Conservation (phyloP, 1,140 invertebrate genomes). For the Aphaenogaster rudis region DNA sequence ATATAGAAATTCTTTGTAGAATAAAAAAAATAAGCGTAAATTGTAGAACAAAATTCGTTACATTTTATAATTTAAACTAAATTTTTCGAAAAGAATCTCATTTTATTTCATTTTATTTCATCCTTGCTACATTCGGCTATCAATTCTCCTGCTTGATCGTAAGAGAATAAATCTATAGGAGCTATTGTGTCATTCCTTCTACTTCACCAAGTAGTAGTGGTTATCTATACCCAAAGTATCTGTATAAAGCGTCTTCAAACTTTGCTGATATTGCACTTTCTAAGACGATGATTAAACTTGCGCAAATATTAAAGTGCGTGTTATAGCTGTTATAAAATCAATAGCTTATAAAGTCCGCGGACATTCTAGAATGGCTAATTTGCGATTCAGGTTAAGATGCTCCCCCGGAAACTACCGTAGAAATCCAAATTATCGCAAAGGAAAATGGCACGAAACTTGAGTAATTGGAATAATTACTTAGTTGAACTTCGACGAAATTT, state of each 20-base stretch:
- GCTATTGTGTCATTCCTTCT: not conserved
- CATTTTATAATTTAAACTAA: not conserved
- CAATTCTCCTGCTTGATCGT: not conserved
- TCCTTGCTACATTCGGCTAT: not conserved
- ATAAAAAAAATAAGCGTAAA: not conserved
- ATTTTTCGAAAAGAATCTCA: not conserved
- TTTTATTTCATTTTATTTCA: slow-evolving; percentile 1
- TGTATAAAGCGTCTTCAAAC: slow-evolving; percentile 34
- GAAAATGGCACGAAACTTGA: slow-evolving; percentile 48
- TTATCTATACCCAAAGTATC: slow-evolving; percentile 24
- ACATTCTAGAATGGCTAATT: slow-evolving; percentile 35
- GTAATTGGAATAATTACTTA: slow-evolving; percentile 54
- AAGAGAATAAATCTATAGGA: not conserved
- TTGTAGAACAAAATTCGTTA: not conserved
- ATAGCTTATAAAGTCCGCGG: slow-evolving; percentile 34
- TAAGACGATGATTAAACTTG: slow-evolving; percentile 31
- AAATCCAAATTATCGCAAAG: slow-evolving; percentile 51
- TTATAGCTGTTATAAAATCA: slow-evolving; percentile 41
- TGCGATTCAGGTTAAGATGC: slow-evolving; percentile 35
- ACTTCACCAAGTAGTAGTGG: not conserved
- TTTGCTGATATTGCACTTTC: slow-evolving; percentile 35
- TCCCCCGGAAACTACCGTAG: slow-evolving; percentile 18
- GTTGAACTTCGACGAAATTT: slow-evolving; percentile 43
- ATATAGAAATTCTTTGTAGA: not conserved
- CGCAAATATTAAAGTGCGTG: slow-evolving; percentile 28